phyloP scores from a whole-genome alignment of 2,888 invertebrate genomes.

The Cancer borealis region DNA sequence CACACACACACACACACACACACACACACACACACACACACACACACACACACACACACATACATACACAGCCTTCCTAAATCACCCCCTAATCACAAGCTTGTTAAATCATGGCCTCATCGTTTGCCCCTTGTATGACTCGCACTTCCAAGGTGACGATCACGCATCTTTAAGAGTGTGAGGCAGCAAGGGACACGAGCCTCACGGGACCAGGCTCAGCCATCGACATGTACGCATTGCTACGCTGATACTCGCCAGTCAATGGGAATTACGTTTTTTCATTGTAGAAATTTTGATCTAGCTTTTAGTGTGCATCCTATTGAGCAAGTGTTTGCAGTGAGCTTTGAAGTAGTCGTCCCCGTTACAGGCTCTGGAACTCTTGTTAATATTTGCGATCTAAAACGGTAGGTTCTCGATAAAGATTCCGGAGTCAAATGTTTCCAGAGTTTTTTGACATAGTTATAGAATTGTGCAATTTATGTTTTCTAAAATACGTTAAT shows the following conservation, averaged over 20 bases:
- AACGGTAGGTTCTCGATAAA: constrained; percentile 11
- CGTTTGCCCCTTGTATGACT: background rate
- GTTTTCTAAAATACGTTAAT: background rate
- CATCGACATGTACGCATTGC: background rate
- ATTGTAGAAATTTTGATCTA: background rate
- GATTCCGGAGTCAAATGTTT: background rate
- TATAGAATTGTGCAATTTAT: background rate
- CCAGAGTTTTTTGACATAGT: too few relatives aligned
- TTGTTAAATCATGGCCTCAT: too few relatives aligned
- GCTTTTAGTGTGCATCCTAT: background rate
- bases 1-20: too few relatives aligned
- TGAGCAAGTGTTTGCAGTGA: background rate
- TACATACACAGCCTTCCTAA: background rate
- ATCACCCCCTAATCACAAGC: background rate
- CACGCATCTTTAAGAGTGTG: background rate
- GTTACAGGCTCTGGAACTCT: background rate
- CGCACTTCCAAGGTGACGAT: background rate
- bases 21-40: too few relatives aligned
- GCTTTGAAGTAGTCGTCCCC: background rate
- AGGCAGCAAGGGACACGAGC: background rate
- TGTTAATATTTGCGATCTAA: background rate
- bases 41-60: too few relatives aligned
- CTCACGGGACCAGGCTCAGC: background rate
- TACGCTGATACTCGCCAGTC: background rate
- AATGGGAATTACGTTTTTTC: background rate